These are phyloP conservation scores for Pelecanus crispus DNA, from an alignment of 2,113 vertebrate genomes.

Conservation along the genomic window DNA sequence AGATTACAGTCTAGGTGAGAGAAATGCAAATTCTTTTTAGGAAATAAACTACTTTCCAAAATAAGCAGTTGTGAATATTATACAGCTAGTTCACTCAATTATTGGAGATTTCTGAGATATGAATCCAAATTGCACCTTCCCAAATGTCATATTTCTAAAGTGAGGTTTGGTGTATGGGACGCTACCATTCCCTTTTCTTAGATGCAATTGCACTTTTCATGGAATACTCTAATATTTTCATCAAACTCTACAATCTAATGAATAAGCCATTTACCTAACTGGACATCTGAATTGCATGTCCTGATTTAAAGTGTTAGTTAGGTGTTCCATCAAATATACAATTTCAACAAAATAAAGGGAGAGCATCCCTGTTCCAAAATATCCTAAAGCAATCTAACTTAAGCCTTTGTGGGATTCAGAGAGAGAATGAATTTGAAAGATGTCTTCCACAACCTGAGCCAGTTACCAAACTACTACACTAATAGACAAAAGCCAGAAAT, in stretches of 20 bases:
- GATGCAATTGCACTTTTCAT: neutral
- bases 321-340: neutral
- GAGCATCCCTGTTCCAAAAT: neutral
- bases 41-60: neutral
- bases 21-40: neutral
- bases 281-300: neutral
- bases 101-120: neutral
- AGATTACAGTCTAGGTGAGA: neutral
- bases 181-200: neutral
- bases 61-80: neutral
- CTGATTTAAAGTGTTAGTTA: neutral
- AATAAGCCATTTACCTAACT: neutral
- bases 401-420: neutral
- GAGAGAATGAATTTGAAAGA: neutral
- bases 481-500: neutral
- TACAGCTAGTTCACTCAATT: neutral
- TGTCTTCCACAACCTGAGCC: neutral
- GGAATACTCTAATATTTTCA: neutral
- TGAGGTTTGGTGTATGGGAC: neutral
- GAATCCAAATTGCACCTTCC: neutral
- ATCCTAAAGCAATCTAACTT: neutral
- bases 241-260: neutral
- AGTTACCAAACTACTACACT: neutral
- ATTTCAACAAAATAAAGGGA: neutral
- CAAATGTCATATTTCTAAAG: neutral